Conservation (phyloP, 2,797 vertebrate species). For the Myioborus miniatus region DNA sequence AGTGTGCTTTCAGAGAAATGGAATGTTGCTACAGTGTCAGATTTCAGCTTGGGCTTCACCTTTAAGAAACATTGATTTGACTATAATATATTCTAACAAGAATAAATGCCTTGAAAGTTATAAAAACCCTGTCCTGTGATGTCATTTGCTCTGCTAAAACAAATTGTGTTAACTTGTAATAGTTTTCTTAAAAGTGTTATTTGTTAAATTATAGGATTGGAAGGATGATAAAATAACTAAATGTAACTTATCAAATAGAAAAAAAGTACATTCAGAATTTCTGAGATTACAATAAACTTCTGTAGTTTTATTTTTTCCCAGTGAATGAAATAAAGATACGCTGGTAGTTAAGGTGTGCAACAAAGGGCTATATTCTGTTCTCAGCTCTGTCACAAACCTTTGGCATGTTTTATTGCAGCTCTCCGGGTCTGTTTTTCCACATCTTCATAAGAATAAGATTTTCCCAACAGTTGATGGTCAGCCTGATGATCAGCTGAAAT, state of each 20-base stretch:
- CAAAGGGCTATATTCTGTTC: background rate
- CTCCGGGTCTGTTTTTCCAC: background rate
- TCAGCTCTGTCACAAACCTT: background rate
- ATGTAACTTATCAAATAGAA: background rate
- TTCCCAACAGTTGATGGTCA: background rate
- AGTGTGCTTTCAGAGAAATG: background rate
- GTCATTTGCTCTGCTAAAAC: background rate
- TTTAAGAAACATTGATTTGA: background rate
- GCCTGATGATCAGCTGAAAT: background rate
- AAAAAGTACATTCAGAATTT: background rate
- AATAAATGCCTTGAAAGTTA: background rate
- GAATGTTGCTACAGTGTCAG: background rate
- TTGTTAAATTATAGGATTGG: background rate
- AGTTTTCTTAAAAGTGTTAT: background rate
- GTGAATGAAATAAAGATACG: background rate
- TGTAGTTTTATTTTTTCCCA: background rate
- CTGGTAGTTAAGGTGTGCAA: background rate
- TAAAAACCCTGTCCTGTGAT: background rate
- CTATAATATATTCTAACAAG: background rate
- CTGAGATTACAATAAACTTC: background rate
- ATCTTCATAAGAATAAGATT: background rate
- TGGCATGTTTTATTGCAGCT: constrained; percentile 6
- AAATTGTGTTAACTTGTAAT: background rate
- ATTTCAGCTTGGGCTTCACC: background rate
- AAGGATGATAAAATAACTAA: background rate